Evolutionary conservation across 23 tunicate genomes (phyloP).

Genomic region (Clavelina lepadiformis): DNA sequence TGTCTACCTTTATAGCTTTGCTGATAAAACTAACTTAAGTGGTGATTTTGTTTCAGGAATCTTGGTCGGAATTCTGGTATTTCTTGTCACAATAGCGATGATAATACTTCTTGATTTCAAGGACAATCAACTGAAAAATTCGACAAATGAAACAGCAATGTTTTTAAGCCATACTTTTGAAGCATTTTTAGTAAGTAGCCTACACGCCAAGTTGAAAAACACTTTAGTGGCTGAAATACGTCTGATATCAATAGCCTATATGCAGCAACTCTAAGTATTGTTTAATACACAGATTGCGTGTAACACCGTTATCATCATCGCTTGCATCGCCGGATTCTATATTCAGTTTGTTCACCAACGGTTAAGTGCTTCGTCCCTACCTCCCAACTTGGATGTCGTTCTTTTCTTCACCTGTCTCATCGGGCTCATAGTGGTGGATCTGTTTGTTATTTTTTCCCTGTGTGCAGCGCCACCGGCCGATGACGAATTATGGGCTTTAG

Average conservation of each 20-base stretch:
- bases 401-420: conserved; percentile 23
- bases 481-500: conserved; percentile 18
- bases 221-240: too few relatives aligned
- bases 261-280: too few relatives aligned
- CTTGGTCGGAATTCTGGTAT: conserved; percentile 18
- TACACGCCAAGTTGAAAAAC: too few relatives aligned
- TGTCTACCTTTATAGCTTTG: too few relatives aligned
- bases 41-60: conserved; percentile 30
- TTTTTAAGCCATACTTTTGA: too few relatives aligned
- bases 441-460: conserved; percentile 29
- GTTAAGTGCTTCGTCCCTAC: background rate
- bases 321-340: conserved; percentile 35
- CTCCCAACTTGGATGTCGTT: conserved; percentile 24
- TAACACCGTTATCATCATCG: conserved; percentile 17
- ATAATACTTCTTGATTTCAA: conserved; percentile 21
- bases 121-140: too few relatives aligned
- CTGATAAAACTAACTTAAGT: too few relatives aligned
- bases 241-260: too few relatives aligned
- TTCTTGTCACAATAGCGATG: conserved; percentile 27
- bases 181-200: too few relatives aligned
- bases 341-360: background rate
- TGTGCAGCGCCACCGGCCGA: conserved; percentile 7
- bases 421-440: conserved; percentile 22
- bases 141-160: too few relatives aligned
- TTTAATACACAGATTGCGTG: conserved; percentile 15